phyloP scores from a whole-genome alignment of 2,888 invertebrate species.

The Norana najaformis region DNA sequence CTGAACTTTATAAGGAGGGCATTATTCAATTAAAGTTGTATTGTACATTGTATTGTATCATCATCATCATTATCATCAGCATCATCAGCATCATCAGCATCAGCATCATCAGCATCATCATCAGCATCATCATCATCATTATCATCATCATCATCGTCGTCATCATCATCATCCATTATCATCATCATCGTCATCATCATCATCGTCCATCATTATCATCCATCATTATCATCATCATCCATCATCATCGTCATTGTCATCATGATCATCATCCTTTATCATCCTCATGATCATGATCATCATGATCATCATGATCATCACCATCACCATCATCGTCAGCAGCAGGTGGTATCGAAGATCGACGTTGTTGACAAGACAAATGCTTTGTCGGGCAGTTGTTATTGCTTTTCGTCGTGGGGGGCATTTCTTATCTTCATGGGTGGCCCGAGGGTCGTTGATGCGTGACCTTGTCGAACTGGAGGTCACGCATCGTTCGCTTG shows the following conservation, averaged over 20 bases:
- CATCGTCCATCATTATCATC: no score
- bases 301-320: not conserved
- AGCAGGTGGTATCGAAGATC: not conserved
- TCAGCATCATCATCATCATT: not conserved
- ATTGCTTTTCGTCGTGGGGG: not conserved
- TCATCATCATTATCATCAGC: no score
- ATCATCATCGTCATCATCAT: not conserved
- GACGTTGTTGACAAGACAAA: not conserved
- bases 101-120: not conserved
- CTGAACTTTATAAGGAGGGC: no score
- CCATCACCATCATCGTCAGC: not conserved
- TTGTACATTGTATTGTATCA: no score
- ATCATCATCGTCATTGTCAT: not conserved
- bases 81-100: no score
- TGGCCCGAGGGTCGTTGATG: not conserved
- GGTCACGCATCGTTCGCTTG: conserved; percentile 13
- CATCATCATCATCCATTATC: not conserved
- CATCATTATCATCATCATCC: no score
- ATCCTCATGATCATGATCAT: not conserved
- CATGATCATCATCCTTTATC: not conserved
- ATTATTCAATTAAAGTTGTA: no score
- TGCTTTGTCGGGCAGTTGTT: not conserved
- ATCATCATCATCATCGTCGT: not conserved
- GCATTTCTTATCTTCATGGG: conserved; percentile 5
- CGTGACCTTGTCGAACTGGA: not conserved